Evolutionary conservation across 2,113 vertebrate species (phyloP), one percentile per base, ranked within the genome.

Genomic region (Calypte anna): DNA sequence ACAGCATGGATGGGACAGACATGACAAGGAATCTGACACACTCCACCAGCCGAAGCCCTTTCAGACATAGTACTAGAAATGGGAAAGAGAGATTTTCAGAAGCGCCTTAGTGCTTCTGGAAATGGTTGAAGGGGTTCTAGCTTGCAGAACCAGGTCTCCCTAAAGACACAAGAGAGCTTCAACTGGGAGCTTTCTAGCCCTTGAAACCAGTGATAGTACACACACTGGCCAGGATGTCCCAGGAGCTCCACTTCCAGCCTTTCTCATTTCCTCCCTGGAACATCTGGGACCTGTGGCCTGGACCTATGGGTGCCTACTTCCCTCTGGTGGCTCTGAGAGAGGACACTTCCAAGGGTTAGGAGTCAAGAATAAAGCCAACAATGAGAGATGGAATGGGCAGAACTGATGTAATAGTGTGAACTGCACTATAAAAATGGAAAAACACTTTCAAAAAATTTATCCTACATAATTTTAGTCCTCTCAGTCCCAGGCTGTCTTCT

Each of bases 111-210:
- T 15, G 19, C 10, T 79, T 27, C 61, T 78, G 54, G 30, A 22
- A 22, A n/a, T 3, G 4, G 30, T 1, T 0, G 0, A 62, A 66
- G 17, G 40, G 68, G 53, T 55, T 59, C 24, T 14, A 0, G 0
- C 33, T 55, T 54, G 62, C 21, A 58, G 70, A 74, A 57, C 5
- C 33, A 79, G 46, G 20, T 14, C 57, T 62, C 61, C 28, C 38
- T 74, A 40, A 38, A 40, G 24, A 31, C 14, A 69, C 15, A 43
- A 40, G 28, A 70, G 58, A 22, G 30, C 16, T 88, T 36, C 61
- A 90, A 5, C 6, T 46, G 19, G n/a, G 58, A 36, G 31, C 10
- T 63, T 73, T 59, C 73, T 12, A 69, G 31, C 27, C 44, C n/a
- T 86, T 18, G 36, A 64, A 59, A 53, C 8, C 0, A 3, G 10